Evolutionary conservation across 2,888 invertebrate genomes (phyloP), one percentile per base, ranked within the genome.

Genomic region (Auanema freiburgensis): DNA sequence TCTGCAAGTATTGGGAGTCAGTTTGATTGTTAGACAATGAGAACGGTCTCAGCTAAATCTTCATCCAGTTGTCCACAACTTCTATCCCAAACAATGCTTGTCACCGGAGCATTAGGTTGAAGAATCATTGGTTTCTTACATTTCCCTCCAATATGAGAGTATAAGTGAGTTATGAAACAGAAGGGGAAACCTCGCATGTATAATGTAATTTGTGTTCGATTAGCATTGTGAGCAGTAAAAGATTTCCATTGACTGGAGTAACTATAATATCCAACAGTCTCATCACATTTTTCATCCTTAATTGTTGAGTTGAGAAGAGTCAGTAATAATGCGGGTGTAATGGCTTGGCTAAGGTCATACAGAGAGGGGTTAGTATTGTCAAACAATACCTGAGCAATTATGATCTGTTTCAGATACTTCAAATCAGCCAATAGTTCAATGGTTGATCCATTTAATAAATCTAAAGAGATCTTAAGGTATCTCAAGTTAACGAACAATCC

Each of bases 401-500:
- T 89, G 67, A 92, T 85, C 78, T 91, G 89, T 63, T 86, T 85
- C 59, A 91, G 80, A 71, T 87, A 87, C 12, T 68, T 73, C 49
- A 71, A 63, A 33, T 69, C 69, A 14, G 73, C 65, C 14, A 80
- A 59, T 40, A 78, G 49, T 8, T 68, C 55, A n/a, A 78, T 55
- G 14, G 66, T 65, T 55, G 78, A 78, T 43, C 76, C 74, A 61
- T 70, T 89, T 54, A 92, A 85, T 84, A 90, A 91, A 85, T 91
- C 85, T 1, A 86, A 85, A n/a, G 84, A 84, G 43, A 86, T 76
- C 24, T 83, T 76, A 23, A 87, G 78, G 66, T 89, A 90, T 79
- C 88, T 86, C 60, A 92, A 87, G 83, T 90, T 90, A 24, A 90
- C 83, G 83, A 92, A 91, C 33, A 90, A 88, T 0, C 90, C 90